Evolutionary conservation across 2,888 invertebrate genomes (phyloP), one percentile per base, ranked within the genome.

Genomic region (Aspidiotus destructor): DNA sequence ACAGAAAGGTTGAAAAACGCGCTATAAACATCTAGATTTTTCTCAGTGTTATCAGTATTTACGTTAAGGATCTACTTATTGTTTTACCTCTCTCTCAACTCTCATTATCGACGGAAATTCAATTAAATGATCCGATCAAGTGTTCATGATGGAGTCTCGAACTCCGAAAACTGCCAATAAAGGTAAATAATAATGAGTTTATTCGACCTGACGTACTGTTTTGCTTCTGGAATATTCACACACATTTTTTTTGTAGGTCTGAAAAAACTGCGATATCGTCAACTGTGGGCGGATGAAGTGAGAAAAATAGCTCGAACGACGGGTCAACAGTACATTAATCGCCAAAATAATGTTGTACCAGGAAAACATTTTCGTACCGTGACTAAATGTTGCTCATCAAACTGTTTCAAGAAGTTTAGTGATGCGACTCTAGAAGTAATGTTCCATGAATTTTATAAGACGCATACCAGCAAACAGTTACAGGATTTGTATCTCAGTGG

Each of bases 151-250:
- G 54, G 54, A n/a, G 13, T 17, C 54, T 54, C 15, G n/a, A 16
- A 16, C 16, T 16, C 16, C 54, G 16, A 54, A 54, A 13, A 54
- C 16, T n/a, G 7, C 8, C 7, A 54, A 54, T 54, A 54, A 13
- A 54, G 54, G 54, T 54, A 17, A 54, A 17, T 54, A n/a, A n/a
- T n/a, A n/a, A n/a, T 54, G 54, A 54, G 8, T 54, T 8, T 13
- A 54, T 7, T 54, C 8, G 13, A 54, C n/a, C 8, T n/a, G 54
- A 54, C 16, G 16, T 7, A 54, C 16, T 54, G n/a, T 54, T 13
- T 54, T 54, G 16, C 15, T n/a, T 54, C 16, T 54, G 16, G 15
- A 54, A 8, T 13, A 54, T 9, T 54, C 9, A 16, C 54, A 16
- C 7, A 7, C 16, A 16, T 54, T 13, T 7, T 17, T 54, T 13